phyloP scores from a whole-genome alignment of 2,113 vertebrate species.

The Corynorhinus townsendii region DNA sequence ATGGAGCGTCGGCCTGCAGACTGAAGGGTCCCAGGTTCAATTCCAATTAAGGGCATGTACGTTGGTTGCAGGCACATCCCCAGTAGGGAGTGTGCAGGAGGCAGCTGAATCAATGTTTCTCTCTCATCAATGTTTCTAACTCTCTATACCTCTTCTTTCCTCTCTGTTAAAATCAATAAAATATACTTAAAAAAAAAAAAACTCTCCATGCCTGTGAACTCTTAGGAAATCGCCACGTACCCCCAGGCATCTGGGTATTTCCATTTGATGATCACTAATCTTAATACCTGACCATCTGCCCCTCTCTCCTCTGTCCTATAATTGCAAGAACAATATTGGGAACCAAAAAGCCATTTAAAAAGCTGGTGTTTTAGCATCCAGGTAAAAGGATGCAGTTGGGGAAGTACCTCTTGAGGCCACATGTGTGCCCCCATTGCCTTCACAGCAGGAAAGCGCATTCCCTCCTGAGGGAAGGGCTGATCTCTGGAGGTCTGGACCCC shows the following conservation, averaged over 20 bases:
- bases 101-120: no score
- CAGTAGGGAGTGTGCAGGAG: no score
- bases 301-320: not conserved
- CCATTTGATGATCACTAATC: not conserved
- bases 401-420: rapidly evolving
- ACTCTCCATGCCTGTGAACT: not conserved
- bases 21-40: no score
- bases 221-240: not conserved
- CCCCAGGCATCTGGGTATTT: not conserved
- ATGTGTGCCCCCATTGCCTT: rapidly evolving
- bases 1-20: no score
- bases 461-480: not conserved
- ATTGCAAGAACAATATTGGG: not conserved
- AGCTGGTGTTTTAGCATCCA: not conserved
- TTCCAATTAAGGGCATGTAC: no score
- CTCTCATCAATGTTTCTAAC: no score
- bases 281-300: not conserved
- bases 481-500: not conserved
- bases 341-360: not conserved
- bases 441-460: not conserved
- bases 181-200: no score
- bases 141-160: no score
- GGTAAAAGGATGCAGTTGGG: not conserved
- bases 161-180: no score
- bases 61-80: no score